Conservation (phyloP, 1,140 invertebrate genomes). For the Daktulosphaira vitifoliae region DNA sequence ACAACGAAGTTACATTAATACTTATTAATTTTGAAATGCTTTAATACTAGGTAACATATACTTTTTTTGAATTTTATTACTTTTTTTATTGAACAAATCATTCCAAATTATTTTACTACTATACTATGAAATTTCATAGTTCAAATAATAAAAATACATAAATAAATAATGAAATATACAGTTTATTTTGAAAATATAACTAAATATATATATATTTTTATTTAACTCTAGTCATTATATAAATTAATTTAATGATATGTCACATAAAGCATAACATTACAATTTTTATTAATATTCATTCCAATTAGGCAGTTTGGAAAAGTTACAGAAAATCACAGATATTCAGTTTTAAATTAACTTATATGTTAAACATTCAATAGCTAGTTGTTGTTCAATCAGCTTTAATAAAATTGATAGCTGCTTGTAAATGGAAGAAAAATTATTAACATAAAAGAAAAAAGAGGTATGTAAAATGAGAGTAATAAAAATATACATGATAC, state of each 20-base stretch:
- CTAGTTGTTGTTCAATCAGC: not conserved
- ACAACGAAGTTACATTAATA: no score
- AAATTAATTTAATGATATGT: slow-evolving; percentile 7
- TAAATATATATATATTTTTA: no score
- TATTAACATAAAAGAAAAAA: slow-evolving; percentile 1
- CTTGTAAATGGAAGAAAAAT: not conserved
- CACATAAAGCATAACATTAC: not conserved
- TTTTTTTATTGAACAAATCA: no score
- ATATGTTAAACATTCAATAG: no score
- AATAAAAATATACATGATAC: slow-evolving; percentile 10
- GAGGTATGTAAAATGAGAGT: not conserved
- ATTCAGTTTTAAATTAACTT: not conserved
- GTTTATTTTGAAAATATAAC: no score
- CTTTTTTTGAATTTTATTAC: no score
- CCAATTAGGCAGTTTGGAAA: slow-evolving; percentile 2
- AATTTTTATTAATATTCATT: not conserved
- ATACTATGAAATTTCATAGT: no score
- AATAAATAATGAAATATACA: no score
- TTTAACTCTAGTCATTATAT: not conserved
- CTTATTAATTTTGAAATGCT: no score
- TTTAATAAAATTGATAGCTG: not conserved
- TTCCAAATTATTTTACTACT: no score
- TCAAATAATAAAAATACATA: no score
- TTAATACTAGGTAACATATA: no score
- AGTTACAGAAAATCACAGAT: slow-evolving; percentile 12